Percentiles rank a stretch among this genome's conserved stretches.
These are phyloP conservation scores for Clarias gariepinus DNA, from an alignment of 2,113 vertebrate genomes.

Conservation along the genomic window DNA sequence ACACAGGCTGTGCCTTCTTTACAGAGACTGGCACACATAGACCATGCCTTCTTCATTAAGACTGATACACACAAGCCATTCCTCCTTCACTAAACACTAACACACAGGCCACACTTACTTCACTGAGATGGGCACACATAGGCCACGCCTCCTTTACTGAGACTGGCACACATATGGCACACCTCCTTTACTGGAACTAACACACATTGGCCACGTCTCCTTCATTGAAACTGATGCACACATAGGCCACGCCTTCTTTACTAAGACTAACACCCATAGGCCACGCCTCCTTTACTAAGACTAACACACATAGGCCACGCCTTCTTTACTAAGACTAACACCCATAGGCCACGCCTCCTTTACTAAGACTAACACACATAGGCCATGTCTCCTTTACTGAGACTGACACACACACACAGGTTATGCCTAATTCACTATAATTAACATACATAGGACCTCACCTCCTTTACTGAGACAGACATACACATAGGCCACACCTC, in stretches of 20 bases:
- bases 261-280: not conserved
- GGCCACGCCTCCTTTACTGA: not conserved
- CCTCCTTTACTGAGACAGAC: too few relatives aligned
- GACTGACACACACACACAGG: not conserved
- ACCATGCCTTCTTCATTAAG: not conserved
- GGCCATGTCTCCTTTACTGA: not conserved
- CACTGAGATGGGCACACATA: not conserved
- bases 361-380: not conserved
- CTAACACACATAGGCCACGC: not conserved
- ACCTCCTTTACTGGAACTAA: not conserved
- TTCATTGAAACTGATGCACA: not conserved
- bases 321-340: not conserved
- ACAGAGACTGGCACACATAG: not conserved
- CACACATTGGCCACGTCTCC: not conserved
- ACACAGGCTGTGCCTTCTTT: not conserved
- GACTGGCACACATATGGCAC: not conserved
- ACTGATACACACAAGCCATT: not conserved
- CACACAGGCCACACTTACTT: not conserved
- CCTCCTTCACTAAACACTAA: not conserved
- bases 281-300: not conserved
- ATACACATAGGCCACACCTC: not conserved
- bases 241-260: not conserved
- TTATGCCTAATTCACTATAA: too few relatives aligned
- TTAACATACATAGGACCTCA: not conserved
- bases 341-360: not conserved